Evolutionary conservation across 2,888 invertebrate genomes (phyloP).

Genomic region (Lamellibrachia columna): DNA sequence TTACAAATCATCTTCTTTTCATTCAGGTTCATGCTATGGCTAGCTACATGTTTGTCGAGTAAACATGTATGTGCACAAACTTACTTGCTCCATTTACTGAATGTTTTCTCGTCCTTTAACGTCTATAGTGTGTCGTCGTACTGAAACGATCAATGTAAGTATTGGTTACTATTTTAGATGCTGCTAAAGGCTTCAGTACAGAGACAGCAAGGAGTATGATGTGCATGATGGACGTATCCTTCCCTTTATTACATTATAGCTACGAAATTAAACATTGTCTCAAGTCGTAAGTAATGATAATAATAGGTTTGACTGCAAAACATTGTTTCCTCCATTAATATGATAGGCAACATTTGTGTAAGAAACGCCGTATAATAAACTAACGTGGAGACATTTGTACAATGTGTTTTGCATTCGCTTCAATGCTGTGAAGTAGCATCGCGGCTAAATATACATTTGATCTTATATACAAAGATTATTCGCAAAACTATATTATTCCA

Average conservation of each 20-base stretch:
- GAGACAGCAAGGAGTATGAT: conserved; percentile 93
- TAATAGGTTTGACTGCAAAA: too few species aligned
- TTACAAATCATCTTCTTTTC: too few species aligned
- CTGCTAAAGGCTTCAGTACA: conserved; percentile 76
- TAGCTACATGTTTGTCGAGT: too few species aligned
- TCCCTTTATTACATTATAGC: conserved; percentile 19
- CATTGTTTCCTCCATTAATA: too few species aligned
- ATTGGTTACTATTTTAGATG: neutral
- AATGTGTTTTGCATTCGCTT: neutral
- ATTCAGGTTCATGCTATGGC: too few species aligned
- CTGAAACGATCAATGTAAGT: neutral
- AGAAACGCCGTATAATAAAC: neutral
- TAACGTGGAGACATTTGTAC: neutral
- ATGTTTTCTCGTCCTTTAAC: too few species aligned
- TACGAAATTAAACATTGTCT: neutral
- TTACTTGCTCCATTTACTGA: too few species aligned
- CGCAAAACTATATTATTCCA: too few species aligned
- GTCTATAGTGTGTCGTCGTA: neutral
- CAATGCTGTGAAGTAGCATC: neutral
- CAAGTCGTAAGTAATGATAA: too few species aligned
- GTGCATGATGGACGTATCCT: conserved; percentile 83
- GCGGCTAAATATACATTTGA: neutral
- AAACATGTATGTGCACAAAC: too few species aligned
- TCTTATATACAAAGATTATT: too few species aligned
- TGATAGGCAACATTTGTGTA: neutral